phyloP scores from a whole-genome alignment of 2,113 vertebrate genomes.

The Pseudolaguvia tuberculata region DNA sequence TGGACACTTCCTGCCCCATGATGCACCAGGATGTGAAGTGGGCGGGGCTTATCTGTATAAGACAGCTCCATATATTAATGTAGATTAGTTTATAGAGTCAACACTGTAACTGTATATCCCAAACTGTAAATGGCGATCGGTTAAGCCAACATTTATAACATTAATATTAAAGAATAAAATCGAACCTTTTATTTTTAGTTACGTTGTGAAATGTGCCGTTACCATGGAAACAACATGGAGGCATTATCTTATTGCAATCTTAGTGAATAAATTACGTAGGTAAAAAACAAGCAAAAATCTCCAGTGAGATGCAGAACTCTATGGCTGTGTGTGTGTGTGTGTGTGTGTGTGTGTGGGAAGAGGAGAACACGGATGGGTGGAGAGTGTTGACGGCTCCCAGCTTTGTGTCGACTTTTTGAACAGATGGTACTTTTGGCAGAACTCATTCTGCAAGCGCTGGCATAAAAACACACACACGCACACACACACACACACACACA shows the following conservation, averaged over 20 bases:
- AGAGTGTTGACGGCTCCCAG: conserved; percentile 27
- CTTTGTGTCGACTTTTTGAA: conserved; percentile 53
- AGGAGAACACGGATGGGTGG: conserved; percentile 34
- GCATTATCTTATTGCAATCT: not conserved
- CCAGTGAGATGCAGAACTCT: not conserved
- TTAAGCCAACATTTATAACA: not conserved
- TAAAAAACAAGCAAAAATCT: not conserved
- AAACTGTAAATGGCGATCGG: too few species aligned
- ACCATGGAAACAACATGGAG: not conserved
- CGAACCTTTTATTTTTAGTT: not conserved
- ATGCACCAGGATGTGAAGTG: not conserved
- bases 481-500: conserved; percentile 49
- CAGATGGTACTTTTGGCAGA: conserved; percentile 65
- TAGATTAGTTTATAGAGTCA: not conserved
- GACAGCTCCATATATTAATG: not conserved
- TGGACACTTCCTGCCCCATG: not conserved
- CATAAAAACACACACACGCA: conserved; percentile 44
- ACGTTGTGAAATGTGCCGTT: not conserved
- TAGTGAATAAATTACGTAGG: not conserved
- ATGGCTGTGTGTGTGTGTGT: conserved; percentile 1
- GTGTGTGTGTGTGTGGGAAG: conserved; percentile 18
- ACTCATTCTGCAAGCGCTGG: conserved; percentile 56
- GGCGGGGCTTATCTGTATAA: not conserved
- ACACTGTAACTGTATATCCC: not conserved
- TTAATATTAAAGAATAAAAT: not conserved